phyloP scores from a whole-genome alignment of 2,113 vertebrate species.

The Chaetodon auriga region DNA sequence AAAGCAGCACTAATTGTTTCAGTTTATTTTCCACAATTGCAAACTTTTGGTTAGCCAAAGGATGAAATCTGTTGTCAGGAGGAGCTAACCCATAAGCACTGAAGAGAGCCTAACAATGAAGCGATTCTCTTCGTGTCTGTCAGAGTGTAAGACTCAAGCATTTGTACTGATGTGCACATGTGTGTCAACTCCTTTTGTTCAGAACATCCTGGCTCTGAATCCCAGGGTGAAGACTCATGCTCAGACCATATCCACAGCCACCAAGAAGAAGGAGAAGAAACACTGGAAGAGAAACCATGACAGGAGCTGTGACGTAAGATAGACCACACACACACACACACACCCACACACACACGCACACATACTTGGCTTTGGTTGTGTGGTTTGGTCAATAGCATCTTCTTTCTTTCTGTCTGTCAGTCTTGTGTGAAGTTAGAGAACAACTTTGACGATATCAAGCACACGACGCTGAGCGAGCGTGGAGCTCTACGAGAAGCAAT shows the following conservation, averaged over 20 bases:
- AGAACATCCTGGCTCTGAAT: constrained; percentile 91
- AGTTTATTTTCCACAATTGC: not conserved
- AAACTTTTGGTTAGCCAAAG: not conserved
- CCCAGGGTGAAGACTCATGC: constrained; percentile 87
- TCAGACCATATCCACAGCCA: constrained; percentile 87
- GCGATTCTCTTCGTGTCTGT: not conserved
- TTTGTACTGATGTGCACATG: not conserved
- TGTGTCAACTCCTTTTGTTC: constrained; percentile 34
- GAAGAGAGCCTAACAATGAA: not conserved
- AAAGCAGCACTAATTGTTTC: not conserved
- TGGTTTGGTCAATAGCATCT: no score
- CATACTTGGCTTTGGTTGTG: no score
- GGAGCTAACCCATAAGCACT: not conserved
- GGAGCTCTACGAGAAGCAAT: constrained; percentile 93
- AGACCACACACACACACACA: not conserved
- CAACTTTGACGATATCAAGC: constrained; percentile 96
- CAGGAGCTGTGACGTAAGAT: constrained; percentile 88
- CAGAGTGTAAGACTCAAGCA: not conserved
- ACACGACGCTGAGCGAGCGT: constrained; percentile 93
- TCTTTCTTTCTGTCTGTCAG: constrained; percentile 58
- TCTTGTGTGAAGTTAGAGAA: constrained; percentile 91
- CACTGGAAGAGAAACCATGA: constrained; percentile 93
- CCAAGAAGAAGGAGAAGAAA: constrained; percentile 90
- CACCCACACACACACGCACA: not conserved
- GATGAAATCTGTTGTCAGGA: not conserved